Conservation (phyloP, 2,888 invertebrate species). For the Acronicta aceris region DNA sequence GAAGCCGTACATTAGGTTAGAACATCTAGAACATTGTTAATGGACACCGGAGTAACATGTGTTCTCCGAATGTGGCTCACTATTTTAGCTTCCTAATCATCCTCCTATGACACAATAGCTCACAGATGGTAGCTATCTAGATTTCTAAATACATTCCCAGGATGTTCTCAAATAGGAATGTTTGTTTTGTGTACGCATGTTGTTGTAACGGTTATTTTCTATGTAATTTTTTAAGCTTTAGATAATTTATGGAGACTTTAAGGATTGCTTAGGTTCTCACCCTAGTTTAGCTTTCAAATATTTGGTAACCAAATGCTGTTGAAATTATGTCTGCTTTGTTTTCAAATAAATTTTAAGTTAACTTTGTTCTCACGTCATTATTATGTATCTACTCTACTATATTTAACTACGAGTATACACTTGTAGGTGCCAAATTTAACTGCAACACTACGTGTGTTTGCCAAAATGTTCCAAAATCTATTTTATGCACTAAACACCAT, state of each 20-base stretch:
- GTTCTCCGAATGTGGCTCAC: slow-evolving; percentile 58
- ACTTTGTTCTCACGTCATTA: background rate
- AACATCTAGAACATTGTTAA: slow-evolving; percentile 37
- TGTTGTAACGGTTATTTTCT: slow-evolving; percentile 10
- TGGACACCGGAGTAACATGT: slow-evolving; percentile 51
- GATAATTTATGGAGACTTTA: no score
- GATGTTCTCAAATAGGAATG: slow-evolving; percentile 29
- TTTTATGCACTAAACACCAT: slow-evolving; percentile 15
- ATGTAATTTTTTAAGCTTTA: background rate
- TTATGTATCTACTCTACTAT: background rate
- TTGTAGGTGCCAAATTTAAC: background rate
- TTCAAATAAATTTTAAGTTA: background rate
- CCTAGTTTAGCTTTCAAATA: slow-evolving; percentile 7
- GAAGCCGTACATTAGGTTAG: slow-evolving; percentile 21
- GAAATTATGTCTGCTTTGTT: background rate
- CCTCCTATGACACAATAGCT: slow-evolving; percentile 26
- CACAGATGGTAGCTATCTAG: slow-evolving; percentile 54
- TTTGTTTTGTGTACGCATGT: slow-evolving; percentile 19
- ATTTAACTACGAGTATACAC: background rate
- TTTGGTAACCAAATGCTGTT: background rate
- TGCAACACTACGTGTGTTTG: background rate
- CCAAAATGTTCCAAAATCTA: background rate
- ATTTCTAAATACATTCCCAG: slow-evolving; percentile 41
- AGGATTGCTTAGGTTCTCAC: slow-evolving; percentile 13
- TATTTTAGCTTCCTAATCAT: slow-evolving; percentile 49